Evolutionary conservation across 2,113 vertebrate species (phyloP).

Genomic region (Empidonax alnorum): DNA sequence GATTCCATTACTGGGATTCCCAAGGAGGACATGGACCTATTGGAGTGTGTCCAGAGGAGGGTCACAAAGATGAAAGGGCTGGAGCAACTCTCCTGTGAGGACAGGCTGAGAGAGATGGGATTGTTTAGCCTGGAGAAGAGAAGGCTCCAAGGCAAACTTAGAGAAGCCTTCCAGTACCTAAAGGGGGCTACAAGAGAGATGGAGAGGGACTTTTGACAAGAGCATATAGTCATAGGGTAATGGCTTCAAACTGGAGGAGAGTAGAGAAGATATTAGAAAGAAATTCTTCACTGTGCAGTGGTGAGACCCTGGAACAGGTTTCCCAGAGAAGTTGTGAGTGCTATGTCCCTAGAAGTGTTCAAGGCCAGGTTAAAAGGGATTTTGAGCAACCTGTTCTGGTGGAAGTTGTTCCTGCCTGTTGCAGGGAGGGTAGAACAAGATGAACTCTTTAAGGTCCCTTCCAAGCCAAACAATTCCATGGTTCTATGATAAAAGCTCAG

Average conservation of each 20-base stretch:
- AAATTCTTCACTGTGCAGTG: background rate
- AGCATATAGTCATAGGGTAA: background rate
- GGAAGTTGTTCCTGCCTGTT: background rate
- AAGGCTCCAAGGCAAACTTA: background rate
- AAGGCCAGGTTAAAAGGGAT: background rate
- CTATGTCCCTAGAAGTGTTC: background rate
- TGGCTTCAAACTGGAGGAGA: background rate
- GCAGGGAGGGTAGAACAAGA: background rate
- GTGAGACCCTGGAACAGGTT: background rate
- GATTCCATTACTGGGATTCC: background rate
- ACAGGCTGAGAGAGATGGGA: background rate
- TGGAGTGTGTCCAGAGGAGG: background rate
- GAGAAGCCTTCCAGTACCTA: background rate
- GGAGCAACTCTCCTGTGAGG: background rate
- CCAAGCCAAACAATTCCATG: background rate
- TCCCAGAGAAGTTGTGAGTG: background rate
- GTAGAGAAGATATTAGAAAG: background rate
- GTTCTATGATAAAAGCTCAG: background rate
- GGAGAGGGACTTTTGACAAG: background rate
- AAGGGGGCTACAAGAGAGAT: background rate
- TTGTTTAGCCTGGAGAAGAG: background rate
- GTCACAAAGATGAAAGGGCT: background rate
- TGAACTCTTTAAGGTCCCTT: background rate
- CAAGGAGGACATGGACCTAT: background rate
- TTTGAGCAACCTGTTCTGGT: background rate